Evolutionary conservation across 1,140 invertebrate genomes (phyloP), one percentile per base, ranked within the genome.

Genomic region (Charaxes varanes): DNA sequence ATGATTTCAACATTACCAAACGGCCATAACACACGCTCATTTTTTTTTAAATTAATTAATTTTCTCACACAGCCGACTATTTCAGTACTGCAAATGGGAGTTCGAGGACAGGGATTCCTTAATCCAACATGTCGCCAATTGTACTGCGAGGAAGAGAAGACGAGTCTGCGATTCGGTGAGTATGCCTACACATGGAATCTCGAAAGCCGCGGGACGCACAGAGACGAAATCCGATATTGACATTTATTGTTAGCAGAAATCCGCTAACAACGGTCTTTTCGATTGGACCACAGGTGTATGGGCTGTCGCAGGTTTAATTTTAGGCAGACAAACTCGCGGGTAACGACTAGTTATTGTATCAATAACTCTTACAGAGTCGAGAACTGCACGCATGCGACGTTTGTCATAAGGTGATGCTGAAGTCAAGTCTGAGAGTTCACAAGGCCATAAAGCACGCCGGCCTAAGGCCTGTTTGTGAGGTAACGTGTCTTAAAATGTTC

Each of bases 401-500:
- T 0, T 69, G 66, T 10, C 27, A 64, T 8, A 59, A 66, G 37
- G 36, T 4, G 3, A 66, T 69, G 62, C 66, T 66, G 42, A 43
- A 36, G 16, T 55, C 46, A 1, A 69, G 66, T 14, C 47, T 69
- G 4, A 34, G 34, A 22, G 19, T 50, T 12, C 62, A 69, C 23
- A 54, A 54, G 14, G 51, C 48, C 0, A 22, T 57, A 12, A 56
- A 50, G 33, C 62, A 65, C 37, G 55, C 50, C 4, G 65, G 62
- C 0, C 28, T 62, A 3, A 34, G 52, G n/a, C 60, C 62, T 0
- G 60, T 59, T 0, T 62, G 60, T 33, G 55, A 62, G 36, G 59
- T 59, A 45, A 46, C 21, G 37, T 13, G 19, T 28, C 4, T 23
- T 28, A n/a, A n/a, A n/a, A n/a, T n/a, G n/a, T n/a, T n/a, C n/a